Evolutionary conservation across 2,888 invertebrate genomes (phyloP).

Genomic region (Poecilobothrus nobilitatus): DNA sequence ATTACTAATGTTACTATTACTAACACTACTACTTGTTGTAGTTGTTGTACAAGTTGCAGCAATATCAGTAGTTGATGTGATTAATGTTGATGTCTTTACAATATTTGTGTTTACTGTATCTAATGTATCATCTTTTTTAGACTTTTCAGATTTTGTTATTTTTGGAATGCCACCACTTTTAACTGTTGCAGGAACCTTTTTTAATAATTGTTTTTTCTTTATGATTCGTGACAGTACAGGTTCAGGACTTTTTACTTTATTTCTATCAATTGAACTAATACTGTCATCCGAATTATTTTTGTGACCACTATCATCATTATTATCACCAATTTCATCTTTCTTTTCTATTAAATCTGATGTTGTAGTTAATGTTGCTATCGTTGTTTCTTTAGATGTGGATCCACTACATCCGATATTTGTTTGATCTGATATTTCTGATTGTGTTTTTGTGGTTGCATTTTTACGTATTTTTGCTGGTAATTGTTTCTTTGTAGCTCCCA

Average conservation of each 20-base stretch:
- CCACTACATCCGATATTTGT: neutral
- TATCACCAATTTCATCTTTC: neutral
- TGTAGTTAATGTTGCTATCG: neutral
- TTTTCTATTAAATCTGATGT: neutral
- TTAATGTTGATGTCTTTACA: neutral
- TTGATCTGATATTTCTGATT: neutral
- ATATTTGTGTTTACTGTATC: neutral
- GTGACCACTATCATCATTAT: neutral
- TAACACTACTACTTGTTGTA: neutral
- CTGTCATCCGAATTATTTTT: neutral
- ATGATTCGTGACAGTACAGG: neutral
- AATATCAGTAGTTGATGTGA: neutral
- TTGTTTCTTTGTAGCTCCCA: constrained; percentile 3
- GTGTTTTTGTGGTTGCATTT: neutral
- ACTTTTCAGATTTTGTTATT: neutral
- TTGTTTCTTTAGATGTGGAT: neutral
- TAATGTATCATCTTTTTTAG: neutral
- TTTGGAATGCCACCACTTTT: neutral
- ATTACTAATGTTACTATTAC: neutral
- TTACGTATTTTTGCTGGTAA: neutral
- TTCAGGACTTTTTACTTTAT: neutral
- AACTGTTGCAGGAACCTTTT: neutral
- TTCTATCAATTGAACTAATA: neutral
- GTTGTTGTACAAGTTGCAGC: neutral
- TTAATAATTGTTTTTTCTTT: neutral